phyloP scores from a whole-genome alignment of 2,888 invertebrate genomes.

The Lycocerus yunnanus region DNA sequence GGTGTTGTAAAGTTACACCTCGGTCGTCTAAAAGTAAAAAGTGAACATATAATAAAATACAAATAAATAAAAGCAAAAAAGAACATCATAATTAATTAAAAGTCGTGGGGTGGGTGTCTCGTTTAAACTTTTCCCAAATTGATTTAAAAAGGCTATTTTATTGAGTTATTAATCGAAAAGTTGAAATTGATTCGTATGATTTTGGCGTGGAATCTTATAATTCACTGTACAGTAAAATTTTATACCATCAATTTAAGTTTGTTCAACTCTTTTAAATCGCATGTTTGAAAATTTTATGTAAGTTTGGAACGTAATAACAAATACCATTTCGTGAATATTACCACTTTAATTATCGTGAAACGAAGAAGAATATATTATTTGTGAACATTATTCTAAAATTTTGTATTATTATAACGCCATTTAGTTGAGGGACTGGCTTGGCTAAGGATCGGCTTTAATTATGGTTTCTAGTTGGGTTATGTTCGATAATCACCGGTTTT shows the following conservation, averaged over 20 bases:
- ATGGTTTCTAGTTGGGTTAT: conserved; percentile 36
- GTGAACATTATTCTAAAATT: conserved; percentile 38
- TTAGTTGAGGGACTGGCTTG: conserved; percentile 31
- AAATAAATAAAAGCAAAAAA: too few relatives aligned
- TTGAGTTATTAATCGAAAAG: not conserved
- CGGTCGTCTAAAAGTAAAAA: not conserved
- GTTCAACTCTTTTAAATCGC: not conserved
- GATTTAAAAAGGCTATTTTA: too few relatives aligned
- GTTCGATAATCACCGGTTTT: conserved; percentile 36
- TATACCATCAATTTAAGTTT: not conserved
- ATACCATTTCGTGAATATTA: conserved; percentile 22
- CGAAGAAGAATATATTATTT: conserved; percentile 35
- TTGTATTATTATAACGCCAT: conserved; percentile 39
- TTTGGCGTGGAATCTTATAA: not conserved
- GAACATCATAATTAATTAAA: too few relatives aligned
- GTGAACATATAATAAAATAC: not conserved
- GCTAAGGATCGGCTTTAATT: conserved; percentile 35
- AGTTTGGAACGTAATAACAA: conserved; percentile 11
- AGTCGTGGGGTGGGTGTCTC: not conserved
- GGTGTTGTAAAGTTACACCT: not conserved
- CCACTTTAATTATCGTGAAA: conserved; percentile 18
- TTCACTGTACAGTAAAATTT: not conserved
- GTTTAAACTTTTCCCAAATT: not conserved
- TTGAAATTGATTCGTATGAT: not conserved
- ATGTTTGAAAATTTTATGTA: conserved; percentile 12